Base-by-base conservation (phyloP, 2,888 invertebrate genomes). In the Drosophila emarginata region DNA sequence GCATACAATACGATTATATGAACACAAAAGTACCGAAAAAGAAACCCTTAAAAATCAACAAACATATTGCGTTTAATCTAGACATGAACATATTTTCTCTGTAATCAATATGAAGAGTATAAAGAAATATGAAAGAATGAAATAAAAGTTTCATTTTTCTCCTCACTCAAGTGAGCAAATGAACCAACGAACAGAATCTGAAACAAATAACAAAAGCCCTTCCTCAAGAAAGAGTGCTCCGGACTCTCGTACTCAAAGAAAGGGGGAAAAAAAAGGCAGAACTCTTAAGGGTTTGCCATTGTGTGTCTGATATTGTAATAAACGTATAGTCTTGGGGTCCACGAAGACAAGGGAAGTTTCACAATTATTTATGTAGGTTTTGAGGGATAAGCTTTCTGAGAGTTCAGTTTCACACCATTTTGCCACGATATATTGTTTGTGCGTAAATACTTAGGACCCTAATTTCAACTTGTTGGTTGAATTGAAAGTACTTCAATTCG, bases 171-270 rank as follows among this genome's bases (percentile, higher is more conserved):
- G 81, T 81, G 81, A 81, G 87, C 81, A 81, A 81, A 68, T 64
- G 69, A 67, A 73, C 67, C 32, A 32, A 32, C 2, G 40, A 45
- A 40, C 26, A 64, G 72, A 86, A 80, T 81, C 70, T 75, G 87
- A 87, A 82, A 82, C 87, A 82, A 81, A 87, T 80, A 82, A 87
- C 85, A 84, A 82, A 72, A 83, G 64, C 40, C 64, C 64, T 56
- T 69, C 51, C 4, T 32, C 32, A 2, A 36, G 14, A 14, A 58
- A 65, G 58, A 56, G 52, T 52, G 32, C 63, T 58, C 40, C 26
- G 40, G 64, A 57, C 62, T 68, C 36, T 59, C 67, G n/a, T n/a
- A 45, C 58, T 26, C 28, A 32, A 11, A 32, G 39, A 23, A 65
- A 69, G 67, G 70, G 71, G 18, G 11, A 18, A 45, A 45, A 45